Evolutionary conservation across 2,797 vertebrate species (phyloP).

Genomic region (Anisognathus igniventris): DNA sequence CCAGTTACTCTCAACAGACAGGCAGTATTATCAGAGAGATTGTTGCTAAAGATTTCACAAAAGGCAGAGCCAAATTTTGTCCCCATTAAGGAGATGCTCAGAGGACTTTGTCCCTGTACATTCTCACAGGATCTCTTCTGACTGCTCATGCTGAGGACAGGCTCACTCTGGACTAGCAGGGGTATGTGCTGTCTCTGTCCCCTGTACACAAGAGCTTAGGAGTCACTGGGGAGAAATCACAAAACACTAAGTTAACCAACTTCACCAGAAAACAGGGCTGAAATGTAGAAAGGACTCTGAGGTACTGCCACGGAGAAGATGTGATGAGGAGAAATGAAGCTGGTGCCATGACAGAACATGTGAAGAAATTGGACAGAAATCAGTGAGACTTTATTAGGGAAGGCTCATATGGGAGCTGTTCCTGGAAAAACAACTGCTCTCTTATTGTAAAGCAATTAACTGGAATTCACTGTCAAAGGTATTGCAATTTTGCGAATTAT

Average conservation of each 20-base stretch:
- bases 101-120: not conserved
- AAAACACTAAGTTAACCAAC: not conserved
- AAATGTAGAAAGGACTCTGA: not conserved
- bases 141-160: not conserved
- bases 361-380: not conserved
- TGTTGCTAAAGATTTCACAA: not conserved
- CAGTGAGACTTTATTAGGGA: not conserved
- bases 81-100: not conserved
- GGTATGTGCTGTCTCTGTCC: not conserved
- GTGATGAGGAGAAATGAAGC: not conserved
- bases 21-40: not conserved
- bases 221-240: not conserved
- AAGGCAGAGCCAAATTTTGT: not conserved
- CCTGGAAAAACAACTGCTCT: not conserved
- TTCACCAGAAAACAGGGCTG: not conserved
- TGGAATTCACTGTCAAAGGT: not conserved
- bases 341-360: not conserved
- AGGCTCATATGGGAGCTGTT: not conserved
- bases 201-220: not conserved
- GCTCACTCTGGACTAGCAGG: not conserved
- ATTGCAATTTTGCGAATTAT: conserved; percentile 23
- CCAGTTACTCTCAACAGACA: not conserved
- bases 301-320: not conserved
- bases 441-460: conserved; percentile 15
- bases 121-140: not conserved